Base-by-base conservation (phyloP, 1,140 invertebrate genomes). In the Papilio polytes region DNA sequence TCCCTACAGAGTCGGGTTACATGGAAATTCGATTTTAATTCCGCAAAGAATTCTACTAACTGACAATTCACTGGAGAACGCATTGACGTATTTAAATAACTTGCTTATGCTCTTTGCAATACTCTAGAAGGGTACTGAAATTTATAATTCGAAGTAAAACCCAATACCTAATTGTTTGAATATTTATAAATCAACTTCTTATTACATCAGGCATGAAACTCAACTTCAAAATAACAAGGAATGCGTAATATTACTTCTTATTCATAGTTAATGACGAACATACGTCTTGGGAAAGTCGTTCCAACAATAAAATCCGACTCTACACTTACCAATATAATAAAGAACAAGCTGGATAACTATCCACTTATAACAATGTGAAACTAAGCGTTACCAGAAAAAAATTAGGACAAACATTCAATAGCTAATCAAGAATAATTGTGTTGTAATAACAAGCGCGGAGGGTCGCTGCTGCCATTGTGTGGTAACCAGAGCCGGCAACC, bases 401-500 rank as follows among this genome's bases (percentile, higher is more conserved):
- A 87, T 83, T 85, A 85, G 85, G 83, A 80, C 83, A 82, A 84
- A 86, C 77, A 78, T 87, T 90, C 87, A 90, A 90, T 90, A 84
- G 89, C 90, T 91, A 91, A 91, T 91, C 90, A 91, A 84, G 83
- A 85, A 86, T 89, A 87, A 91, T 91, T 89, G 89, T 91, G 86
- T 90, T 89, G 86, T 84, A 88, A 87, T 87, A 90, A 86, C 85
- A 85, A 80, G 81, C 73, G 84, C 83, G 78, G 84, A 83, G 81
- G 84, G 84, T 84, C 85, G 78, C 83, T 83, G 85, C 83, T 83
- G 78, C 84, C 85, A 89, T 91, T 91, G 88, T 89, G 81, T 66
- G 82, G 88, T 84, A 91, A 90, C 88, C 86, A 74, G 88, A 91
- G 83, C 84, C 84, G 80, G 72, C 83, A 88, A 84, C 86, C 87